Percentiles rank a stretch among this genome's conserved stretches.
phyloP scores from a whole-genome alignment of 1,140 invertebrate species.

The Drosophila bipectinata region DNA sequence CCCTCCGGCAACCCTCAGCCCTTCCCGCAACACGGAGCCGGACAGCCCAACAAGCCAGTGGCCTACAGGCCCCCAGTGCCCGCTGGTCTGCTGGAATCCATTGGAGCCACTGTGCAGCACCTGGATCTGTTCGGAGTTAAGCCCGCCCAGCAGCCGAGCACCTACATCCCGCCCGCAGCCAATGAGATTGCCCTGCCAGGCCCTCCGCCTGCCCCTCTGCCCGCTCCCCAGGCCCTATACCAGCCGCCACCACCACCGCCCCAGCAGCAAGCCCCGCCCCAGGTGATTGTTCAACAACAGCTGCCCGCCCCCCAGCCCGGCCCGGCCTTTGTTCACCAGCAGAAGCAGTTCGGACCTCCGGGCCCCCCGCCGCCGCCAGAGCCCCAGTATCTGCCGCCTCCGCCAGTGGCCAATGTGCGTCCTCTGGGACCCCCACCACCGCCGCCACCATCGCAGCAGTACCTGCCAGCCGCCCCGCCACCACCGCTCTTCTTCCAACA shows the following conservation, averaged over 20 bases:
- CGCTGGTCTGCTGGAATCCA: slow-evolving; percentile 87
- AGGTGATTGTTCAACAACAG: slow-evolving; percentile 65
- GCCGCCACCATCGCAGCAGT: slow-evolving; percentile 42
- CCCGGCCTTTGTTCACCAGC: slow-evolving; percentile 53
- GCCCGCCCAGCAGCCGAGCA: slow-evolving; percentile 82
- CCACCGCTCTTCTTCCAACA: slow-evolving; percentile 28
- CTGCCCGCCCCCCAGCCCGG: slow-evolving; percentile 63
- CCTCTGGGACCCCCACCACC: slow-evolving; percentile 45
- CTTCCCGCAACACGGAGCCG: slow-evolving; percentile 70
- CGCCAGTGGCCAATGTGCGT: slow-evolving; percentile 33
- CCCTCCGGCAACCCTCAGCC: slow-evolving; percentile 72
- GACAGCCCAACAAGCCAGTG: slow-evolving; percentile 86
- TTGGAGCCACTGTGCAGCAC: slow-evolving; percentile 86
- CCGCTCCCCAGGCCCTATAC: slow-evolving; percentile 43
- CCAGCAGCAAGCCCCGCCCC: slow-evolving; percentile 24
- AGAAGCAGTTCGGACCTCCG: slow-evolving; percentile 47
- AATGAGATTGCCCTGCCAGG: slow-evolving; percentile 84
- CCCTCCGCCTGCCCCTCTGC: slow-evolving; percentile 16
- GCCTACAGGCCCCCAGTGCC: slow-evolving; percentile 89
- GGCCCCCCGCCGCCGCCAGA: slow-evolving; percentile 42
- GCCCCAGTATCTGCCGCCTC: slow-evolving; percentile 35
- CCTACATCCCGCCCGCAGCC: slow-evolving; percentile 88
- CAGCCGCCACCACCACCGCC: slow-evolving; percentile 54
- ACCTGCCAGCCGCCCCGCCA: slow-evolving; percentile 42
- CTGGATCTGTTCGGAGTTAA: slow-evolving; percentile 82